Evolutionary conservation across 2,888 invertebrate species (phyloP), one percentile per base, ranked within the genome.

Genomic region (Schizotus pectinicornis): DNA sequence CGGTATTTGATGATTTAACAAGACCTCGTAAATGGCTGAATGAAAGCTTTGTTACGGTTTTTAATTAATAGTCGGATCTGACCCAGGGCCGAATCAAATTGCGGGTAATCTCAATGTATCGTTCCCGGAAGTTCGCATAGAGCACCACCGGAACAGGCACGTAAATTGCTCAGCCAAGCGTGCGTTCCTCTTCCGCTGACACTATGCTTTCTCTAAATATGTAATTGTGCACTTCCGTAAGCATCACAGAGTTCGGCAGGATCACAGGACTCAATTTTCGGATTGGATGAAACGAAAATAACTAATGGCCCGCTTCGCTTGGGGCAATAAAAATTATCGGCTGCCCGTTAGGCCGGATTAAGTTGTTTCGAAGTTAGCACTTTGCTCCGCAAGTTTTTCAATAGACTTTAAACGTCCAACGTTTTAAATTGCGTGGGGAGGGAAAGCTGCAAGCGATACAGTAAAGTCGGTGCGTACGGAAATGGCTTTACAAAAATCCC

Each of bases 401-500:
- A 49, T 56, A 36, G 32, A 53, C 13, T 36, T 38, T 32, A 41
- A 36, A 48, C 34, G 36, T 43, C 48, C 55, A 47, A 41, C 47
- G 48, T 55, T 55, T 49, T 42, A 56, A 49, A 56, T 56, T 49
- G 56, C 38, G 41, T 38, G 46, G 45, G 39, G 46, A 38, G 31
- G 36, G 6, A 37, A 46, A 11, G 37, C 31, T 45, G 53, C 35
- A 54, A 54, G 46, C 53, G 46, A 56, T 50, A 48, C 50, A 30
- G 39, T 45, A 48, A 34, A 53, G 54, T 37, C 54, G 36, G 47
- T 47, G 56, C 55, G 47, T 56, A 51, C 46, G 39, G 50, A 56
- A 59, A 59, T 52, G 59, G 59, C 56, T 59, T 55, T 59, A 56
- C 39, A 52, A 59, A 56, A 59, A 59, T 59, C 59, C 59, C 55